A percentile compares a stretch with the other conserved stretches of the same genome.
Conservation (phyloP, 2,888 invertebrate species). For the Heliothis peltigera region DNA sequence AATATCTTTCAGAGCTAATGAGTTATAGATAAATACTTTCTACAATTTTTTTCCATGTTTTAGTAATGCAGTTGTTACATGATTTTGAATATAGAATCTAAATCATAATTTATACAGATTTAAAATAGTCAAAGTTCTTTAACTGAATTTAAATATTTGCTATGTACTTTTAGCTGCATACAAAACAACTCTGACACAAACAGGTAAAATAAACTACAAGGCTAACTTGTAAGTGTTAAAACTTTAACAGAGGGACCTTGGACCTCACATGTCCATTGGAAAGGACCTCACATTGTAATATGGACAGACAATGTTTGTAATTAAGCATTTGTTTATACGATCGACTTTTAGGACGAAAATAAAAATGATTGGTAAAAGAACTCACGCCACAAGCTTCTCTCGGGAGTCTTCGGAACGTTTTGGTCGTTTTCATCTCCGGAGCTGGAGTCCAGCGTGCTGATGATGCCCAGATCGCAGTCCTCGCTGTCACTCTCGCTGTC, state of each 20-base stretch:
- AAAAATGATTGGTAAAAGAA: constrained; percentile 40
- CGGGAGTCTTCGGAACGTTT: constrained; percentile 79
- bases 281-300: constrained; percentile 16
- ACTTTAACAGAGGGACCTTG: constrained; percentile 29
- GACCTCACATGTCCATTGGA: constrained; percentile 7
- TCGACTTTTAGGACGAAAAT: background rate
- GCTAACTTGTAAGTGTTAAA: constrained; percentile 26
- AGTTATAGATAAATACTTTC: too few species aligned
- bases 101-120: background rate
- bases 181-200: constrained; percentile 24
- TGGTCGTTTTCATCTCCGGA: constrained; percentile 84
- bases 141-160: background rate
- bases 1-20: too few species aligned
- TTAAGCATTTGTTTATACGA: constrained; percentile 14
- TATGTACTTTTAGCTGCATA: constrained; percentile 21
- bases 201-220: constrained; percentile 41
- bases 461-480: constrained; percentile 90
- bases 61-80: too few species aligned
- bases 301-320: background rate
- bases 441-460: constrained; percentile 88
- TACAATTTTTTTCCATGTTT: too few species aligned
- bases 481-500: constrained; percentile 87
- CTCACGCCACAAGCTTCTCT: constrained; percentile 81
- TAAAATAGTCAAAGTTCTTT: background rate
- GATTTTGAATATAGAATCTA: background rate